Evolutionary conservation across 2,113 vertebrate genomes (phyloP).

Genomic region (Fulmarus glacialis): DNA sequence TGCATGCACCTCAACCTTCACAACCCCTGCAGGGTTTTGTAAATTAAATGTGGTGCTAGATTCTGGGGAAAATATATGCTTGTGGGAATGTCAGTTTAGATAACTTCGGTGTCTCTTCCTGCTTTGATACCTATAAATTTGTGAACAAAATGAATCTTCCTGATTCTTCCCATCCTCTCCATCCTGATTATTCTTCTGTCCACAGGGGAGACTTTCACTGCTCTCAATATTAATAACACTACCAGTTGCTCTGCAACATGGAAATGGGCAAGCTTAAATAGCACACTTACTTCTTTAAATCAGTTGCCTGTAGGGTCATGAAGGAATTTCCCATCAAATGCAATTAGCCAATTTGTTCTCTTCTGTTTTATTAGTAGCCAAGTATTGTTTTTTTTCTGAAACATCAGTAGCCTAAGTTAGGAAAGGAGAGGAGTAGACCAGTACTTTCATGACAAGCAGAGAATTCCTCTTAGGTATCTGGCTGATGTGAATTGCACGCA

Average conservation of each 20-base stretch:
- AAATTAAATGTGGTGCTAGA: background rate
- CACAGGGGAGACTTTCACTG: background rate
- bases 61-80: background rate
- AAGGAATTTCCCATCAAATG: background rate
- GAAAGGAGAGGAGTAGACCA: background rate
- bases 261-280: background rate
- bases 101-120: background rate
- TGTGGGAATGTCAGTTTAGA: background rate
- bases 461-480: background rate
- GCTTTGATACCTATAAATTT: background rate
- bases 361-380: background rate
- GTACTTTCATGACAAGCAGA: background rate
- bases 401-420: background rate
- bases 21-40: rapidly evolving
- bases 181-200: background rate
- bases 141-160: background rate
- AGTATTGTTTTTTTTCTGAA: background rate
- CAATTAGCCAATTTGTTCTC: background rate
- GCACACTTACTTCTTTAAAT: background rate
- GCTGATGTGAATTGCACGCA: background rate
- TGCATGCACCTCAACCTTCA: background rate
- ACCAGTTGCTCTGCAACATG: background rate
- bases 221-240: background rate
- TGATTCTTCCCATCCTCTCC: background rate
- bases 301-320: background rate